Evolutionary conservation across 2,888 invertebrate genomes (phyloP).

Genomic region (Chloromyia formosa): DNA sequence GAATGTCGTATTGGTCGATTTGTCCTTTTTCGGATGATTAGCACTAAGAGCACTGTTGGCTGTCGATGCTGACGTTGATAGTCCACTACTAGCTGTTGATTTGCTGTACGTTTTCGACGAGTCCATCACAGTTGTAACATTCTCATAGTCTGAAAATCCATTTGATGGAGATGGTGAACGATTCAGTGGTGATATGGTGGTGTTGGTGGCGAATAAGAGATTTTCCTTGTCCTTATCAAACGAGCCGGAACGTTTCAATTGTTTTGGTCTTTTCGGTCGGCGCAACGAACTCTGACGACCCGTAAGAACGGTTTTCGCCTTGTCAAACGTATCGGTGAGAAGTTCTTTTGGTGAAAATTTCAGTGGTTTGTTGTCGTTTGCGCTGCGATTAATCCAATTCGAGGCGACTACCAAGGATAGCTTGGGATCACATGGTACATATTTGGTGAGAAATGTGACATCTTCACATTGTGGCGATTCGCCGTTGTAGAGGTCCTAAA

Average conservation of each 20-base stretch:
- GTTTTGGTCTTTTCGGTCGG: conserved; percentile 24
- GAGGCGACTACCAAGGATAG: conserved; percentile 57
- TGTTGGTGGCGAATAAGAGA: neutral
- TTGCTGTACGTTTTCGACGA: conserved; percentile 24
- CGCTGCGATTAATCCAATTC: conserved; percentile 55
- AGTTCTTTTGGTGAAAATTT: conserved; percentile 55
- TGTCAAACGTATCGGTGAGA: conserved; percentile 55
- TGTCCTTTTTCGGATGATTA: conserved; percentile 44
- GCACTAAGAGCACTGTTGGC: neutral
- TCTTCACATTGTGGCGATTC: conserved; percentile 57
- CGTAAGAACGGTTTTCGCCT: conserved; percentile 53
- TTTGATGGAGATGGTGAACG: conserved; percentile 2
- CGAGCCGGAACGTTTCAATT: conserved; percentile 22
- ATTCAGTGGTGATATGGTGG: conserved; percentile 1
- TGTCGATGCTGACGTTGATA: conserved; percentile 36
- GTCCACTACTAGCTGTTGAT: conserved; percentile 28
- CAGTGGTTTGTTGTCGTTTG: conserved; percentile 45
- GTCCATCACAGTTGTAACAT: conserved; percentile 39
- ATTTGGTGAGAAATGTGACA: conserved; percentile 54
- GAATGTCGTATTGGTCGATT: conserved; percentile 49
- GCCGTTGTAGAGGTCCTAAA: conserved; percentile 56
- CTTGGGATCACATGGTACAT: conserved; percentile 54
- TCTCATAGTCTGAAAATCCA: conserved; percentile 38
- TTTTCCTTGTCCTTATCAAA: conserved; percentile 26
- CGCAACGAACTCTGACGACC: conserved; percentile 23